A percentile compares a stretch with the other conserved stretches of the same genome.
Evolutionary conservation across 2,113 vertebrate genomes (phyloP).

Genomic region (Psammodynastes pulverulentus): DNA sequence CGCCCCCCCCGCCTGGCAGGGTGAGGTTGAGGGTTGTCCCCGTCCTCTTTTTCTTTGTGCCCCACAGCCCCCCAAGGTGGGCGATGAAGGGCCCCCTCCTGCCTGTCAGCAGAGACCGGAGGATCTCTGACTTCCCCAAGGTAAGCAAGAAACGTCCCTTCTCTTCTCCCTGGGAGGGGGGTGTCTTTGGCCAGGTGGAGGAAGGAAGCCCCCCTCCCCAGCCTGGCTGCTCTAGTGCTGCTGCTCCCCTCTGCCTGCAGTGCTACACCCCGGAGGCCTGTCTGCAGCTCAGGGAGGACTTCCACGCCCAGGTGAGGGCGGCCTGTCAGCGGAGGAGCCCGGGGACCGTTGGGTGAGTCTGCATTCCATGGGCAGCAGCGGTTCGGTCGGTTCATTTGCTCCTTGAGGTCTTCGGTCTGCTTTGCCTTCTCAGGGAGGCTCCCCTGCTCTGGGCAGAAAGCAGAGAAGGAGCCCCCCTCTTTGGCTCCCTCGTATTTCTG

Average conservation of each 20-base stretch:
- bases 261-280: conserved; percentile 82
- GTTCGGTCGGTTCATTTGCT: not conserved
- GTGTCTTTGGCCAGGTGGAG: not conserved
- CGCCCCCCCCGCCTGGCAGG: not conserved
- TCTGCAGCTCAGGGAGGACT: conserved; percentile 79
- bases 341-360: conserved; percentile 74
- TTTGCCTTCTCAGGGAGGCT: not conserved
- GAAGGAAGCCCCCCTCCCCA: not conserved
- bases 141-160: conserved; percentile 56
- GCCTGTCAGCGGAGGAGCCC: conserved; percentile 70
- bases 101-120: conserved; percentile 76
- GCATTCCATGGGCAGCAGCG: not conserved
- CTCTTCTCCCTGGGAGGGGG: not conserved
- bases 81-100: conserved; percentile 66
- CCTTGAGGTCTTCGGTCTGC: not conserved
- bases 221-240: not conserved
- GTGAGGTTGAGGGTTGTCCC: not conserved
- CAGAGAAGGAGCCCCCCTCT: not conserved
- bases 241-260: conserved; percentile 58
- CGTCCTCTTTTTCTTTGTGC: not conserved
- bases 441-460: not conserved
- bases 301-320: conserved; percentile 69
- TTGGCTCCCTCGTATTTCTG: not conserved
- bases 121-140: conserved; percentile 82
- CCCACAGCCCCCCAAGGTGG: conserved; percentile 29